Conservation (phyloP, 1,140 invertebrate genomes). For the Nasonia giraulti region DNA sequence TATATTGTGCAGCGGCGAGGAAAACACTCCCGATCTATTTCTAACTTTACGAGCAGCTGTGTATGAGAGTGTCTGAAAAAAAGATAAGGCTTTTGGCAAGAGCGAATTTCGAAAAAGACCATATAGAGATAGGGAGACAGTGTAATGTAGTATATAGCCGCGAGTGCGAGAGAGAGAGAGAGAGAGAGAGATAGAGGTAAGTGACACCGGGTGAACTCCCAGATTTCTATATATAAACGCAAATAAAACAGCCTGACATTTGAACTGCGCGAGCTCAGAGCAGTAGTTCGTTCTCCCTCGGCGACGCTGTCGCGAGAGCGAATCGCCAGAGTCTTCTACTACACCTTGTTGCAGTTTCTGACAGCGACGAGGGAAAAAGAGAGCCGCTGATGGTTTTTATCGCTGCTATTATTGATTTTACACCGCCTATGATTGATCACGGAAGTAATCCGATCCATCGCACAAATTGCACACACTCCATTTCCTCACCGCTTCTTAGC, state of each 20-base stretch:
- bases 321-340: neutral
- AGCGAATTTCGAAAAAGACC: conserved; percentile 20
- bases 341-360: neutral
- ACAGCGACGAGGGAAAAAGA: neutral
- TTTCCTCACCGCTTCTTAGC: neutral
- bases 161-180: too few relatives aligned
- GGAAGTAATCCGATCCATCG: neutral
- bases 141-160: neutral
- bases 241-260: conserved; percentile 71
- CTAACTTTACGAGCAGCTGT: neutral
- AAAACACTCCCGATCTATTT: neutral
- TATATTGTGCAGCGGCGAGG: neutral
- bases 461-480: too few relatives aligned
- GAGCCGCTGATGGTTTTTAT: too few relatives aligned
- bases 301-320: neutral
- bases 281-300: neutral
- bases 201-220: conserved; percentile 71
- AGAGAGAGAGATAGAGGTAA: conserved; percentile 61
- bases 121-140: neutral
- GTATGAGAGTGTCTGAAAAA: neutral
- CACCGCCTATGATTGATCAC: neutral
- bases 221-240: conserved; percentile 72
- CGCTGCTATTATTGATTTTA: neutral
- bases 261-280: conserved; percentile 57
- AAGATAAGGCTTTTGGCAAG: neutral